Base-by-base conservation (phyloP, 2,113 vertebrate species). In the Trogon surrucura region DNA sequence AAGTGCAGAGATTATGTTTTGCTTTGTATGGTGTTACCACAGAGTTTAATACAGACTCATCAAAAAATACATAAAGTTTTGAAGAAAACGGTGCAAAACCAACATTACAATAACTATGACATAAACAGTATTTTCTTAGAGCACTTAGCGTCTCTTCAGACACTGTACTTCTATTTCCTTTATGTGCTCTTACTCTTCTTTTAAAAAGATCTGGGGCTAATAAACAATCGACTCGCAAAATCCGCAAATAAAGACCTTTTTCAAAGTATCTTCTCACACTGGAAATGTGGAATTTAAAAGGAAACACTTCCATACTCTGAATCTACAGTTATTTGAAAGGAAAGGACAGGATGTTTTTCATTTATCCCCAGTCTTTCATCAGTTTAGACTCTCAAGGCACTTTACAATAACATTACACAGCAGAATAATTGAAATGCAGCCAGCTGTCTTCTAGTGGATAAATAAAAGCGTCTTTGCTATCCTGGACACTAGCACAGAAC, bases 381-480 rank as follows among this genome's bases (percentile, higher is more conserved):
- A 92, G 89, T 75, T 93, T 62, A 67, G 72, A 17, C 93, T 96
- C 95, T 88, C 89, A 80, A 90, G 88, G 87, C 91, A 38, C 93
- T 85, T 70, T 23, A 95, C 93, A 96, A 95, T 90, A 77, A 80
- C 95, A 90, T 83, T 34, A 34, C 81, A 83, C 67, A 95, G 93
- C 90, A 86, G 94, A 96, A 97, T 64, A 78, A 91, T n/a, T 94
- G 96, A 93, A 96, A 93, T 57, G 91, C 93, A 86, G 93, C 93
- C 96, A 96, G 3, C 71, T 96, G 92, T 90, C 87, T 88, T 74
- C 85, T n/a, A 65, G 88, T 6, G 85, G 85, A 83, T 56, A 94
- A 94, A 96, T 38, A 58, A 29, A 83, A 95, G 91, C 2, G 75
- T 83, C 93, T 93, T 62, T 95, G 88, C 91, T 86, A 70, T 54